Evolutionary conservation across 2,888 invertebrate genomes (phyloP), one percentile per base, ranked within the genome.

Genomic region (Pristionchus japonicus): DNA sequence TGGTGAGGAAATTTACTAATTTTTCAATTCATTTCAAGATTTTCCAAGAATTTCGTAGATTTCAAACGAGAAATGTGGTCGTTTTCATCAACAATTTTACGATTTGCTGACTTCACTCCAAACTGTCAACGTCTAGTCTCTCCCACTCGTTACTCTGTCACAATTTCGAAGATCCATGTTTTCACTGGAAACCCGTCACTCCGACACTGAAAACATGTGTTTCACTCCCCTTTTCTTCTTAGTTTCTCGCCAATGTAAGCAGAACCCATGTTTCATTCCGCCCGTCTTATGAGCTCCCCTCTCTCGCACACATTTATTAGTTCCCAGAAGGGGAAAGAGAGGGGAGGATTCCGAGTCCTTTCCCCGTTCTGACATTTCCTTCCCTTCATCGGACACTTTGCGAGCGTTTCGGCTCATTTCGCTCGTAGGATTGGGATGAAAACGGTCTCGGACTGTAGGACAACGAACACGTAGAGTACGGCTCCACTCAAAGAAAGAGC

Each of bases 1-100:
- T 82, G 92, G 92, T 92, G 37, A 34, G 89, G 49, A 20, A 13
- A 6, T 31, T 57, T 23, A 2, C 47, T 49, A 27, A 82, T 83
- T 34, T n/a, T n/a, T n/a, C n/a, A n/a, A n/a, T n/a, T n/a, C n/a
- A n/a, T n/a, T n/a, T n/a, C n/a, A n/a, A n/a, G n/a, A n/a, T n/a
- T n/a, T n/a, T n/a, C n/a, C n/a, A n/a, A n/a, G n/a, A n/a, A n/a
- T n/a, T n/a, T n/a, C n/a, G 20, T 23, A 7, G n/a, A 57, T n/a
- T 57, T n/a, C 43, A n/a, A 9, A 23, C 23, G 23, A 23, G 15
- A 3, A 34, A 13, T 70, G 70, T 9, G 9, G 15, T 31, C 20
- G 11, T 3, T 31, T 70, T 34, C 70, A n/a, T 57, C n/a, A 7
- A 23, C 23, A 9, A 6, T 57, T n/a, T 9, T n/a, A 23, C 23